phyloP scores from a whole-genome alignment of 2,113 vertebrate genomes.

The Oncorhynchus kisutch region DNA sequence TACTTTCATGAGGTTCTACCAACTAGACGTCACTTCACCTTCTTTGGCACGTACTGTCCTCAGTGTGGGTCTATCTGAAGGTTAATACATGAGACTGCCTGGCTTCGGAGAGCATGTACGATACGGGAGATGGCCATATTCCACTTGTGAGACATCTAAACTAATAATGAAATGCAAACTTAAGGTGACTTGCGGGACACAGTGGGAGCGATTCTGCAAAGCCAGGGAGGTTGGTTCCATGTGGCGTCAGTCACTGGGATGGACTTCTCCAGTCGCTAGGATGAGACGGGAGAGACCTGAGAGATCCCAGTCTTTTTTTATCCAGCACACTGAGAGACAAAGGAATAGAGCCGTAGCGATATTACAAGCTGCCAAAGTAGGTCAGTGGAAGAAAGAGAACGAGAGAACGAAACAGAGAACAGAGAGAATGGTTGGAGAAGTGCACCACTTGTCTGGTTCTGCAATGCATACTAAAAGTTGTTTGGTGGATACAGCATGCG shows the following conservation, averaged over 20 bases:
- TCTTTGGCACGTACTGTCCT: too few relatives aligned
- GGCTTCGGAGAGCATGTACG: too few relatives aligned
- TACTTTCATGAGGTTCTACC: too few relatives aligned
- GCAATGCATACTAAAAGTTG: constrained; percentile 27
- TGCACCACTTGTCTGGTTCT: constrained; percentile 28
- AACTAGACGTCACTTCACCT: too few relatives aligned
- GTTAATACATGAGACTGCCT: too few relatives aligned
- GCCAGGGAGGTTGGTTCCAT: constrained; percentile 47
- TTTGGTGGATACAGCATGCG: constrained; percentile 27
- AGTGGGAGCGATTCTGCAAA: constrained; percentile 50
- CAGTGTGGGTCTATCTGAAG: too few relatives aligned
- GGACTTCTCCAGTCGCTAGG: constrained; percentile 36
- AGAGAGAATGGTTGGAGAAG: constrained; percentile 28
- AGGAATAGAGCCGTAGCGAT: constrained; percentile 45
- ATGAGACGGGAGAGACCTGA: constrained; percentile 22
- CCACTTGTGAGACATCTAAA: too few relatives aligned
- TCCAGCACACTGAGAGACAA: constrained; percentile 54
- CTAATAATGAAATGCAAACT: too few relatives aligned
- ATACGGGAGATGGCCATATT: too few relatives aligned
- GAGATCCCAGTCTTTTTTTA: constrained; percentile 39
- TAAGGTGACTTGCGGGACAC: constrained; percentile 6
- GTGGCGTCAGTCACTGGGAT: constrained; percentile 40
- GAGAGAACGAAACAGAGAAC: neutral
- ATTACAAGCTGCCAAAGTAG: constrained; percentile 55
- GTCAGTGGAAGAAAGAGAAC: constrained; percentile 50